phyloP scores from a whole-genome alignment of 2,113 vertebrate genomes.

The Orycteropus afer region DNA sequence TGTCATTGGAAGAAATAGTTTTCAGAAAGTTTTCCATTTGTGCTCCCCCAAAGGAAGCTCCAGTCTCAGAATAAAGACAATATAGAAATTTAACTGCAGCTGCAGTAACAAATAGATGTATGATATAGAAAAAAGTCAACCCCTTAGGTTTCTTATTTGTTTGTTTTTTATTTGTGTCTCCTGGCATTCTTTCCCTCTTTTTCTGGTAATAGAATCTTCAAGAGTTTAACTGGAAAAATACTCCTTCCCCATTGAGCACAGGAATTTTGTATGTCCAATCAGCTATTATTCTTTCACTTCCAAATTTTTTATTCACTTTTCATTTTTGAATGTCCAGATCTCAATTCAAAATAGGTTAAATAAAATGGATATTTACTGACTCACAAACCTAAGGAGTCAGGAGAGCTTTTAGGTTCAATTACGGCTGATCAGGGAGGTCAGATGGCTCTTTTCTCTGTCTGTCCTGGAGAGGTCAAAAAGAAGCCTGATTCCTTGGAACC shows the following conservation, averaged over 20 bases:
- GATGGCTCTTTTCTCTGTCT: background rate
- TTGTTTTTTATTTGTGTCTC: background rate
- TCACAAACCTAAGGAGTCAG: background rate
- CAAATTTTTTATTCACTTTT: background rate
- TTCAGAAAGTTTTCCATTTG: background rate
- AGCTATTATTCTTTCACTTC: background rate
- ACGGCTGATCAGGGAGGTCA: background rate
- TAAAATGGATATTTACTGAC: background rate
- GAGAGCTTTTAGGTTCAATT: background rate
- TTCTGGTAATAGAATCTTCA: background rate
- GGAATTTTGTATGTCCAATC: background rate
- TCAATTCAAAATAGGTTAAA: background rate
- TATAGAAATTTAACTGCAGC: background rate
- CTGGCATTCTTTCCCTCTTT: background rate
- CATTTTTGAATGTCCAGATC: background rate
- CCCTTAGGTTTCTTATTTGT: background rate
- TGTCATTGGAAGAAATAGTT: background rate
- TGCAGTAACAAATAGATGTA: background rate
- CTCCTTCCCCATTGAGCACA: background rate
- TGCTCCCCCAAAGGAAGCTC: background rate
- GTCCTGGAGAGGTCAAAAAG: accelerated
- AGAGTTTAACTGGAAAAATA: background rate
- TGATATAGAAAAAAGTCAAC: background rate
- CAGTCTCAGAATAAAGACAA: background rate
- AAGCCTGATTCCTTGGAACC: background rate